A percentile compares a stretch with the other conserved stretches of the same genome.
Conservation (phyloP, 37 sponge, comb jelly and placozoan species). For the Oscarella lobularis region DNA sequence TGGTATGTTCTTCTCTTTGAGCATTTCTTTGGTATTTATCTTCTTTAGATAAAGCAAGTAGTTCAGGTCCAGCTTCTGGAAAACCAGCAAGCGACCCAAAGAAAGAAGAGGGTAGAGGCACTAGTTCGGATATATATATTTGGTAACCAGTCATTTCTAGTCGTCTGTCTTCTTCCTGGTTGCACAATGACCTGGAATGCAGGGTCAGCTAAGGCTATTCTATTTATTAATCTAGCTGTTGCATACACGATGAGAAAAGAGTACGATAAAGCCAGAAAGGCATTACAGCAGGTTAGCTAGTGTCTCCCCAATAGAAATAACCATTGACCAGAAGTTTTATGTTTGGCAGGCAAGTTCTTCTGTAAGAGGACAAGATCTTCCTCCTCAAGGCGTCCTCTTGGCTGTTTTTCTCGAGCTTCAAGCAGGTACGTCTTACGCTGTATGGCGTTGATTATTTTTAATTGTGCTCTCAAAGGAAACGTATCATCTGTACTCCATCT, state of each 20-base stretch:
- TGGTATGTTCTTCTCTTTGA: too few species aligned
- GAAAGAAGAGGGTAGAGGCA: too few species aligned
- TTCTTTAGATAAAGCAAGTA: too few species aligned
- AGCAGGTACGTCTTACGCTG: slow-evolving; percentile 52
- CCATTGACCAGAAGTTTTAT: too few species aligned
- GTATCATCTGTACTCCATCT: slow-evolving; percentile 5
- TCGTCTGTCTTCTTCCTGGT: background rate
- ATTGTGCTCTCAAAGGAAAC: background rate
- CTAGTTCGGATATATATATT: too few species aligned
- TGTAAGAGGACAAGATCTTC: slow-evolving; percentile 8
- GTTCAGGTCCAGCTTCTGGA: too few species aligned
- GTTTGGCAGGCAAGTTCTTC: background rate
- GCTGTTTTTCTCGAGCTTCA: slow-evolving; percentile 82
- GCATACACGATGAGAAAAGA: background rate
- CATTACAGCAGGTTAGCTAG: background rate
- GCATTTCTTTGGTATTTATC: too few species aligned
- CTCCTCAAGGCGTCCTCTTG: slow-evolving; percentile 57
- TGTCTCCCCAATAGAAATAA: too few species aligned
- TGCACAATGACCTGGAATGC: background rate
- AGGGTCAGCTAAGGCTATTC: background rate
- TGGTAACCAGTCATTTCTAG: too few species aligned
- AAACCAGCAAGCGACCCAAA: too few species aligned
- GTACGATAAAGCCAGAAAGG: background rate
- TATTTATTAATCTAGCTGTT: background rate
- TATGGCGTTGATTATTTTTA: too few species aligned